These are phyloP conservation scores for Orthosia gothica DNA, from an alignment of 2,888 invertebrate species.

Conservation along the genomic window DNA sequence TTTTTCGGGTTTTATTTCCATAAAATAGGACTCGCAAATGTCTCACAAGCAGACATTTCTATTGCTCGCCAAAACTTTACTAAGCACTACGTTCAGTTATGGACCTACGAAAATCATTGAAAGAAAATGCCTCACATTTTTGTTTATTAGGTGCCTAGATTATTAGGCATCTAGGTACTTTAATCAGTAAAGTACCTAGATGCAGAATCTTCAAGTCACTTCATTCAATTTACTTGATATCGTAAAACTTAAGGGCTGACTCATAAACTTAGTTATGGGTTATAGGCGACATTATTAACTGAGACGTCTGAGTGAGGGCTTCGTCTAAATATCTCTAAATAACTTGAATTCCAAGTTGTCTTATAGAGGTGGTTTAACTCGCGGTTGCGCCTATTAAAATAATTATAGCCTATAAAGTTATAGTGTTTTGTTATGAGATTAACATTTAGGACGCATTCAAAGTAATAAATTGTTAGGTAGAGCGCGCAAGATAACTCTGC, in stretches of 20 bases:
- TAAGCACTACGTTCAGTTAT: no score
- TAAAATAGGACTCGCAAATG: no score
- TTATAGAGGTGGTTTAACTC: constrained; percentile 21
- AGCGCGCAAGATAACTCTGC: no score
- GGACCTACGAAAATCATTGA: neutral
- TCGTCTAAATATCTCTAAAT: constrained; percentile 45
- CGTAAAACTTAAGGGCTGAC: constrained; percentile 77
- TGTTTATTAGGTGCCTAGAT: constrained; percentile 18
- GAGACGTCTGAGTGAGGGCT: constrained; percentile 62
- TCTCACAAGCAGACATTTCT: no score
- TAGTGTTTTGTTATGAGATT: constrained; percentile 38
- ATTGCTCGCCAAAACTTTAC: no score
- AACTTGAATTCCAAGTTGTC: constrained; percentile 44
- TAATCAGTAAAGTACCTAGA: no score
- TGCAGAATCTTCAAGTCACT: constrained; percentile 54
- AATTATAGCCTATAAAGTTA: constrained; percentile 36
- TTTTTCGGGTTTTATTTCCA: no score
- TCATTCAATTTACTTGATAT: constrained; percentile 65
- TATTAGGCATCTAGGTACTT: no score
- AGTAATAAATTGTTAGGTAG: constrained; percentile 20
- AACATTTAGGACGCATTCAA: constrained; percentile 9
- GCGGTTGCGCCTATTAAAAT: constrained; percentile 45
- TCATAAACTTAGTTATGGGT: constrained; percentile 78
- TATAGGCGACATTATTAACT: constrained; percentile 76
- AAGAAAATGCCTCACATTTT: constrained; percentile 4